Conservation (phyloP, 2,888 invertebrate species). For the Caenorhabditis japonica region DNA sequence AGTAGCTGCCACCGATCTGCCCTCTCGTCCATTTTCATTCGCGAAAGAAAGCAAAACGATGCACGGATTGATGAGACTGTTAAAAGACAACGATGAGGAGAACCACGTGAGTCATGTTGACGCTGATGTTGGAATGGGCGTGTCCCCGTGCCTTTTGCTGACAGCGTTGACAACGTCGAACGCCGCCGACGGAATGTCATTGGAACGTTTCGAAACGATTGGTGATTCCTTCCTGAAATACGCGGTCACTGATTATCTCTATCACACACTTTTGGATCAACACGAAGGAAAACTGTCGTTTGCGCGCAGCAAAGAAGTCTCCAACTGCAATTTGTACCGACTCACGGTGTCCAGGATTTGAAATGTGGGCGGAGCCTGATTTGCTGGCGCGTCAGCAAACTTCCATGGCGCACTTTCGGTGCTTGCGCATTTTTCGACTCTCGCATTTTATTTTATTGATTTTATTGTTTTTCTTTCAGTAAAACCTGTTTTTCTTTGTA, state of each 20-base stretch:
- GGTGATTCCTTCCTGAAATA: constrained; percentile 98
- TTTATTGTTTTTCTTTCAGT: no score
- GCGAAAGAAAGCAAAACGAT: constrained; percentile 38
- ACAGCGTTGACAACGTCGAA: constrained; percentile 65
- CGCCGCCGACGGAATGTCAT: constrained; percentile 83
- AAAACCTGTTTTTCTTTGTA: no score
- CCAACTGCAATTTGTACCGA: constrained; percentile 93
- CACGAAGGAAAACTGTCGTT: constrained; percentile 98
- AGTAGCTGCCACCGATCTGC: constrained; percentile 1
- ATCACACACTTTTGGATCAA: constrained; percentile 93
- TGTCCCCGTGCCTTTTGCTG: constrained; percentile 73
- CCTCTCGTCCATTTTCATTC: constrained; percentile 48
- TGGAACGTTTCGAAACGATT: constrained; percentile 94
- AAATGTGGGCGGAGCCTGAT: no score
- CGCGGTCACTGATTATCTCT: constrained; percentile 96
- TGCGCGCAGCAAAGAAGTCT: constrained; percentile 93
- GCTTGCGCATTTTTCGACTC: no score
- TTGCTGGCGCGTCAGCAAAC: no score
- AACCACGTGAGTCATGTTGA: constrained; percentile 25
- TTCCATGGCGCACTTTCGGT: no score
- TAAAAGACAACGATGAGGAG: background rate
- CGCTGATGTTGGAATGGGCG: constrained; percentile 61
- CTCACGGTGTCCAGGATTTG: no score
- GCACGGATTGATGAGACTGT: constrained; percentile 16
- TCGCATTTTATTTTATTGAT: no score